Base-by-base conservation (phyloP, 1,140 invertebrate genomes). In the Pomacea maculata region DNA sequence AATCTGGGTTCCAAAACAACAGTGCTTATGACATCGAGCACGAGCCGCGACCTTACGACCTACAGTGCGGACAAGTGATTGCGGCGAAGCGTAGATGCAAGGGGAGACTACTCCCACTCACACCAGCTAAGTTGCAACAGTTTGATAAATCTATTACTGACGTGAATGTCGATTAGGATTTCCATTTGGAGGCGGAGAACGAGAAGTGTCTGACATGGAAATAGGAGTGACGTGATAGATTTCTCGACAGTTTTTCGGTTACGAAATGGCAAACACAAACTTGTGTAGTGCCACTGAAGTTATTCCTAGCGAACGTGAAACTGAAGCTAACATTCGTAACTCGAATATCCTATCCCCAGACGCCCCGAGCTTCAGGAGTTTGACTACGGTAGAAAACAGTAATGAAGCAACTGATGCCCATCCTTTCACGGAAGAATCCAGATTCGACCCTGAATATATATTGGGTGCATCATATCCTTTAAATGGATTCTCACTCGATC, bases 391-490 rank as follows among this genome's bases (percentile, higher is more conserved):
- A n/a, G 67, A 70, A 9, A 70, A n/a, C 21, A 4, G n/a, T 34
- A 11, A 14, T 1, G 67, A 70, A 70, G 11, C 21, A 34, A n/a
- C 21, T 70, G 67, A 11, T 34, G 29, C n/a, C 21, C 29, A 25
- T 70, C n/a, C 12, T 70, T 70, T 70, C 21, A 15, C 67, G 12
- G 67, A 70, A n/a, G 67, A 70, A n/a, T 70, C 67, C 21, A 70
- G 67, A 34, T 70, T 70, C 11, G 67, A 70, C 11, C 67, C 67
- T 15, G 67, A 70, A 34, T 70, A 21, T 70, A 70, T 70, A 1
- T 12, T 70, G 29, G 29, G 67, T 70, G 21, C n/a, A 8, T 34
- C 67, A 5, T 25, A 70, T n/a, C 21, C 11, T n/a, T n/a, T n/a
- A n/a, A 19, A n/a, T 65, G n/a, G 64, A 17, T 19, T 70, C 11